Percentiles rank a stretch among this genome's conserved stretches.
Evolutionary conservation across 2,113 vertebrate species (phyloP).

Genomic region (Engraulis encrasicolus): DNA sequence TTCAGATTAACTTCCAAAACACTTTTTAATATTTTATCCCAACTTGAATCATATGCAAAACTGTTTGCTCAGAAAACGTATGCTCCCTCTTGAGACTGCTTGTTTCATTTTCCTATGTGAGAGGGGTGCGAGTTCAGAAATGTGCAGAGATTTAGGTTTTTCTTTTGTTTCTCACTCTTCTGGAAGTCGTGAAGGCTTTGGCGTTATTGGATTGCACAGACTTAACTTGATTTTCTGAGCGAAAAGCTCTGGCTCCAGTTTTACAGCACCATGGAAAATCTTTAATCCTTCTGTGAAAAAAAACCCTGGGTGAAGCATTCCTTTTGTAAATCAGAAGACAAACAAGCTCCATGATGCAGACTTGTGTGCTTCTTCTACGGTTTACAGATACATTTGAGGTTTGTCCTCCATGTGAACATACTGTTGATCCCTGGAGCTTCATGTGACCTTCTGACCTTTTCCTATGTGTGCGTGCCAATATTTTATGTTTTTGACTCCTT

Average conservation of each 20-base stretch:
- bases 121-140: not conserved
- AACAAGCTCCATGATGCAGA: not conserved
- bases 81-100: constrained; percentile 11
- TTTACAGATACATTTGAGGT: not conserved
- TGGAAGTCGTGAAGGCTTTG: constrained; percentile 28
- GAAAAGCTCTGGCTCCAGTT: constrained; percentile 9
- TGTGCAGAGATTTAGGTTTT: not conserved
- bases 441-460: not conserved
- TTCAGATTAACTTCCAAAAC: not conserved
- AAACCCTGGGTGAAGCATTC: not conserved
- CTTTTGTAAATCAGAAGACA: not conserved
- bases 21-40: not conserved
- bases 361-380: not conserved
- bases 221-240: constrained; percentile 39
- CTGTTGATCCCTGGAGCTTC: not conserved
- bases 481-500: no score
- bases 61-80: constrained; percentile 1
- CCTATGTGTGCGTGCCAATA: not conserved
- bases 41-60: not conserved
- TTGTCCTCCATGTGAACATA: not conserved
- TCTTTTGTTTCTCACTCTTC: constrained; percentile 36
- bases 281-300: constrained; percentile 27
- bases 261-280: constrained; percentile 27
- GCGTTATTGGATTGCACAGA: constrained; percentile 37
- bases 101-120: constrained; percentile 15